A percentile compares a stretch with the other conserved stretches of the same genome.
phyloP scores from a whole-genome alignment of 2,888 invertebrate genomes.

The Tiphia femorata region DNA sequence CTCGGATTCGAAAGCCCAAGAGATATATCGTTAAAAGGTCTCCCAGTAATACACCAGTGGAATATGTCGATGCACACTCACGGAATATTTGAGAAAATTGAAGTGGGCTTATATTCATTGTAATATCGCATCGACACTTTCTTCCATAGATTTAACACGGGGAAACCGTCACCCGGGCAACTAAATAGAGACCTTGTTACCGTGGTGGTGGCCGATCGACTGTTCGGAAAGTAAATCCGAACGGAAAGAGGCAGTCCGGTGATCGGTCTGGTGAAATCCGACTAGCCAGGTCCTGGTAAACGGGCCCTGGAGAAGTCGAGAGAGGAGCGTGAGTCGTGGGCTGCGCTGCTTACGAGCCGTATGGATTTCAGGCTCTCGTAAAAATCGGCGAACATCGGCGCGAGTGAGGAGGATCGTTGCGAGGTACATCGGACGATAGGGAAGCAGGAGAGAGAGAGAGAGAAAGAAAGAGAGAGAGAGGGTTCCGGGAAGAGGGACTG shows the following conservation, averaged over 20 bases:
- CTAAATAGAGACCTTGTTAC: constrained; percentile 32
- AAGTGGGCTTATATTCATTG: no score
- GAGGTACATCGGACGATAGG: neutral
- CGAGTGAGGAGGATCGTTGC: constrained; percentile 13
- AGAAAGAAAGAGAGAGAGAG: constrained; percentile 5
- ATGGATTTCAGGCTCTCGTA: constrained; percentile 29
- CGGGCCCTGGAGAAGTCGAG: neutral
- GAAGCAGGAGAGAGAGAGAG: constrained; percentile 6
- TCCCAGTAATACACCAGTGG: no score
- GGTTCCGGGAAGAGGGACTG: no score
- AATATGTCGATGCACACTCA: no score
- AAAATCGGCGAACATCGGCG: constrained; percentile 43
- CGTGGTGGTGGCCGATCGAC: neutral
- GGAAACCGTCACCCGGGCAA: no score
- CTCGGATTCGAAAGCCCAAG: no score
- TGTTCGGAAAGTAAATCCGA: constrained; percentile 12
- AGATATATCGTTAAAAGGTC: no score
- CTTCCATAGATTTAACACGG: no score
- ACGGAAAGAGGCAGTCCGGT: constrained; percentile 15
- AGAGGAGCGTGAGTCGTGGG: constrained; percentile 10
- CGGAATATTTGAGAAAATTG: no score
- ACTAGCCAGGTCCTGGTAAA: no score
- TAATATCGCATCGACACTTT: no score
- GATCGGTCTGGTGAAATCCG: constrained; percentile 19
- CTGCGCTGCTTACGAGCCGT: constrained; percentile 11